Base-by-base conservation (phyloP, 2,113 vertebrate species). In the Psettodes erumei region DNA sequence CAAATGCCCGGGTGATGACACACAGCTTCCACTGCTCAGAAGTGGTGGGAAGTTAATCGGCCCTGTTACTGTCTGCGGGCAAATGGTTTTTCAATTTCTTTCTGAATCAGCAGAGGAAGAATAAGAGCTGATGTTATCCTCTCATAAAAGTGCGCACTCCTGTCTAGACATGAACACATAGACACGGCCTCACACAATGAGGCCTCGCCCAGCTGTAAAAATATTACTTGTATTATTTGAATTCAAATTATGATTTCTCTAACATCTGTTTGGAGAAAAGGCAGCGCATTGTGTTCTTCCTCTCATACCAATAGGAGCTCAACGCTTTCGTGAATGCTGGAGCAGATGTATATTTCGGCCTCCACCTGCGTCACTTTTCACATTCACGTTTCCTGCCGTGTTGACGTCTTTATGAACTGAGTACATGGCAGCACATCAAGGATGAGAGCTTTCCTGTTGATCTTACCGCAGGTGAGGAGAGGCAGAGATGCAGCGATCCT, bases 131-230 rank as follows among this genome's bases (percentile, higher is more conserved):
- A 75, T 64, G 72, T 73, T 51, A 83, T 64, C 48, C 38, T 18
- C 47, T 86, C 47, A 75, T 72, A 59, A 83, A 81, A 71, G 69
- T 32, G 67, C 61, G 27, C 33, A 2, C 66, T 77, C 3, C 42
- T 73, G 91, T 90, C 90, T 80, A 88, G 90, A 91, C 83, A 62
- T 66, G 51, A 77, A 69, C 11, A 5, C 0, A n/a, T n/a, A 50
- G 79, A 54, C 68, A 40, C 33, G 1, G 51, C 33, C 47, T 56
- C 23, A 68, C 55, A 58, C 66, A 45, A 66, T 68, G 70, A 65
- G 35, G n/a, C 51, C n/a, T 65, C 8, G 0, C 25, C 55, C 66
- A 80, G 72, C 68, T 88, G 25, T 63, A 51, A 77, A 86, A 79
- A 63, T 28, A 62, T 50, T 25, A 25, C 50, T 71, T n/a, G n/a